Base-by-base conservation (phyloP, 30 jellyfish, hydroid and myxozoan genomes). In the Sanderia malayensis region DNA sequence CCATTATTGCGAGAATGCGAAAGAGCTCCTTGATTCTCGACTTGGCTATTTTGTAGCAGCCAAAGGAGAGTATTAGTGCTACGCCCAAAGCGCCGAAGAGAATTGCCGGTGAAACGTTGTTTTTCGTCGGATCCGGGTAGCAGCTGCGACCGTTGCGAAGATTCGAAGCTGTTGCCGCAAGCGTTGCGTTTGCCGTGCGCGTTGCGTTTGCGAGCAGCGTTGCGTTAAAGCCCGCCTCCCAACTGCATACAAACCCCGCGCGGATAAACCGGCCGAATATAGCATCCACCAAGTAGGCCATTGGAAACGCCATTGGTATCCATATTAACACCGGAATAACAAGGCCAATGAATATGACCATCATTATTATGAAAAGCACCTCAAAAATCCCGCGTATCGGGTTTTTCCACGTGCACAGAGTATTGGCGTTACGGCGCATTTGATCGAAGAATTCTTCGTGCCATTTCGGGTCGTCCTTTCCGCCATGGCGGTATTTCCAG, bases 401-500 rank as follows among this genome's bases (percentile, higher is more conserved):
- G 34, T 67, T 85, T 20, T 82, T 20, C 95, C 95, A 85, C 44
- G 79, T 74, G 80, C 95, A 85, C 32, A 76, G 76, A 4, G 87
- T 45, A 58, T 84, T 82, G 3, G 85, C 73, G 59, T 85, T 74
- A 24, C 44, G 32, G 10, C 95, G 80, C 95, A 85, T 85, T 6
- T 74, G 85, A 33, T 85, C 67, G 84, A 85, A 85, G 70, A 74
- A 85, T 72, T 75, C 44, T 61, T 85, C 95, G 65, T 85, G 95
- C 95, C 95, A 85, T 37, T 41, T 32, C 0, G 95, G 91, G 52
- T 85, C 76, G 59, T 85, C 95, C 19, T 9, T 59, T 10, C 90
- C 90, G 23, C 74, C 82, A 60, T 85, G 53, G 31, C 95, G 82
- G 58, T 68, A 68, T 63, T 85, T 85, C 95, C 95, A 85, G 19